phyloP scores from a whole-genome alignment of 1,140 invertebrate genomes.

The Maconellicoccus hirsutus region DNA sequence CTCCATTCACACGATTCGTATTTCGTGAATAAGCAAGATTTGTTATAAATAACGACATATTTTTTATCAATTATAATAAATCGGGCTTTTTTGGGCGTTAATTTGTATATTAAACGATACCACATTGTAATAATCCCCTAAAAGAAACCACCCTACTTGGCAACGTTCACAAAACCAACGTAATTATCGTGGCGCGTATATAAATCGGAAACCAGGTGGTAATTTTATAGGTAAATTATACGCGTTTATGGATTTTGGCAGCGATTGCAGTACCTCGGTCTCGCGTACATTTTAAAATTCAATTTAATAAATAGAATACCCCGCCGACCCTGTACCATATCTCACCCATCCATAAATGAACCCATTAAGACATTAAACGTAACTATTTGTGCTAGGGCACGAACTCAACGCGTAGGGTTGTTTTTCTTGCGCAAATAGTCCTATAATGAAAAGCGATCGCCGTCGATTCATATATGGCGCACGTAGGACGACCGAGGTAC shows the following conservation, averaged over 20 bases:
- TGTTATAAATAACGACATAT: no score
- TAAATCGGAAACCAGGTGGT: neutral
- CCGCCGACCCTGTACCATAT: neutral
- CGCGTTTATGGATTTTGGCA: slow-evolving; percentile 1
- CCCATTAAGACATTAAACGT: slow-evolving; percentile 4
- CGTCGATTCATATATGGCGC: neutral
- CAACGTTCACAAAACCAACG: no score
- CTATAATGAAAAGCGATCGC: slow-evolving; percentile 1
- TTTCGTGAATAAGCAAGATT: no score
- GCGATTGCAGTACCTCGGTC: neutral
- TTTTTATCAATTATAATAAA: no score
- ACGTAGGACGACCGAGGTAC: neutral
- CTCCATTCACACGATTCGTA: no score
- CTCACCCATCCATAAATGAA: neutral
- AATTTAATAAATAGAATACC: neutral
- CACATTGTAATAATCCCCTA: no score
- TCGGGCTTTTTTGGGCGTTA: no score
- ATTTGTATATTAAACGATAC: no score
- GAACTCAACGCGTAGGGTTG: neutral
- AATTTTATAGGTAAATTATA: slow-evolving; percentile 10
- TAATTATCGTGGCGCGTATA: no score
- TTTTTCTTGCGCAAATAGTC: neutral
- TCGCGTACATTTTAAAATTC: neutral
- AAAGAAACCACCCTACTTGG: no score
- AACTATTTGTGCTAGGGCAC: neutral